phyloP scores from a whole-genome alignment of 2,888 invertebrate species.

The Theretra japonica region DNA sequence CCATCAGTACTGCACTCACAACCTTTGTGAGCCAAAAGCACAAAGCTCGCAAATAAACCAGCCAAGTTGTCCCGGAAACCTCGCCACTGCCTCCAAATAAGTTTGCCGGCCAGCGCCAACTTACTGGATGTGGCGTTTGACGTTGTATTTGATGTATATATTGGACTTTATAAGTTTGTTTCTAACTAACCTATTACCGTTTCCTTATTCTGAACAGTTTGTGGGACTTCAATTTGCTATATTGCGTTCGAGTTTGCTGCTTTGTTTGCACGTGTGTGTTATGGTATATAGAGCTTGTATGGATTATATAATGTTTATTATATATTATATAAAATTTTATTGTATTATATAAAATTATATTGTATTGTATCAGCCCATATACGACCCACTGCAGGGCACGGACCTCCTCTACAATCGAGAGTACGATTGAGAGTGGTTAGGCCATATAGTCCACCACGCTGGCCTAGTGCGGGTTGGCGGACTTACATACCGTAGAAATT shows the following conservation, averaged over 20 bases:
- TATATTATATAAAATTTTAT: no score
- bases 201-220: slow-evolving; percentile 19
- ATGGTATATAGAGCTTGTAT: no score
- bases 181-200: slow-evolving; percentile 28
- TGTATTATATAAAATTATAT: no score
- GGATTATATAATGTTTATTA: no score
- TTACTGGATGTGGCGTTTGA: slow-evolving; percentile 41
- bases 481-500: no score
- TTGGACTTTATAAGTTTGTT: slow-evolving; percentile 35
- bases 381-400: no score
- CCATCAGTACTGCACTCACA: background rate
- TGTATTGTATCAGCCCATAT: no score
- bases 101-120: slow-evolving; percentile 39
- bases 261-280: background rate
- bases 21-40: slow-evolving; percentile 41
- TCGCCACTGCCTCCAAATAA: slow-evolving; percentile 20
- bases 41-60: slow-evolving; percentile 48
- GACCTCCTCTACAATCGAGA: no score
- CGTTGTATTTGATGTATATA: slow-evolving; percentile 34
- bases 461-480: no score
- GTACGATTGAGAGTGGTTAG: no score
- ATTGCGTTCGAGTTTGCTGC: background rate
- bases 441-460: no score
- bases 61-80: slow-evolving; percentile 42
- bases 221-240: slow-evolving; percentile 1